Evolutionary conservation across 2,113 vertebrate species (phyloP).

Genomic region (Hydrolagus affinis): DNA sequence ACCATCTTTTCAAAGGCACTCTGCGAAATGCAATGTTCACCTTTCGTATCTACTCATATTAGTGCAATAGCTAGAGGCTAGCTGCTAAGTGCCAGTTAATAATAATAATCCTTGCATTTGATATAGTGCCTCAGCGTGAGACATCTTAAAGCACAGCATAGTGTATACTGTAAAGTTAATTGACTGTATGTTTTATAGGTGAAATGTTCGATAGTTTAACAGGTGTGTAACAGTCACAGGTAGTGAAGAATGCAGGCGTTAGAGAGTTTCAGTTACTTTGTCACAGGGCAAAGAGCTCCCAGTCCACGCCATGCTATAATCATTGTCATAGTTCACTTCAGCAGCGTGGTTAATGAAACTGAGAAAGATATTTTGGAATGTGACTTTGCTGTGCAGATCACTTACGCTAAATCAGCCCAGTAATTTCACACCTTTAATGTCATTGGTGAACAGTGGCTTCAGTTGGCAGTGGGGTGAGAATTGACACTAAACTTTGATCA

Average conservation of each 20-base stretch:
- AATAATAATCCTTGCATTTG: too few species aligned
- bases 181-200: too few species aligned
- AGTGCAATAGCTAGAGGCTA: too few species aligned
- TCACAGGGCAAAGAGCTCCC: neutral
- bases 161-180: too few species aligned
- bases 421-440: neutral
- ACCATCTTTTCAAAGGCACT: too few species aligned
- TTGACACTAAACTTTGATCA: too few species aligned
- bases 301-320: neutral
- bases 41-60: too few species aligned
- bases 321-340: neutral
- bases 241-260: slow-evolving; percentile 8
- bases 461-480: neutral
- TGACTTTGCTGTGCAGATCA: neutral
- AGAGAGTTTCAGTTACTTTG: neutral
- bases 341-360: slow-evolving; percentile 6
- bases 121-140: too few species aligned
- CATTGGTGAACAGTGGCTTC: neutral
- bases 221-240: neutral
- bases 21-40: too few species aligned
- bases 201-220: neutral
- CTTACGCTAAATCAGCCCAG: slow-evolving; percentile 1
- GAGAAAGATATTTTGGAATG: neutral
- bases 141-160: too few species aligned
- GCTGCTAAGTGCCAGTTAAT: too few species aligned